Evolutionary conservation across 64 coral and sea anemone genomes (phyloP), one percentile per base, ranked within the genome.

Genomic region (Pachyseris speciosa): DNA sequence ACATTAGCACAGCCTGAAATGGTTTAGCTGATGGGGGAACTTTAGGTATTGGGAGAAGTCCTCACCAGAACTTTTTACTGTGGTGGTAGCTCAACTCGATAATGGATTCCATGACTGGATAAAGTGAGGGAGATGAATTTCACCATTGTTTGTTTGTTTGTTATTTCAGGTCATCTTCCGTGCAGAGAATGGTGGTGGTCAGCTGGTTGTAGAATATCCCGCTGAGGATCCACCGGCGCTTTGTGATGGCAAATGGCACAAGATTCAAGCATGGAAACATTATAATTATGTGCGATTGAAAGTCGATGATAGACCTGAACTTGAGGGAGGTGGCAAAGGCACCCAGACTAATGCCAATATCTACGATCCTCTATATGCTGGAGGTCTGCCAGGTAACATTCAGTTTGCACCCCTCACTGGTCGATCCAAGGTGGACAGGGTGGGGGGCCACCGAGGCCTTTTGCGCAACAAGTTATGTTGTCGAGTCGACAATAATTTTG

Each of bases 221-320:
- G 43, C 67, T 11, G 55, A 68, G 10, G 26, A 73, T 52, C 67
- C 69, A 7, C 45, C 33, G 22, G 17, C 74, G 24, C 31, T 84
- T 4, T 91, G 78, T 20, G 89, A 91, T 75, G 89, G 79, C 22
- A 48, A 84, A 40, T 91, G 89, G 89, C 89, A 91, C 25, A 52
- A 31, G 40, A 75, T 91, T 26, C 59, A 49, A 41, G 61, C 51
- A n/a, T 37, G 26, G 11, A 91, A 91, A 69, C 30, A 73, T 0
- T 24, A 37, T 13, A 60, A 53, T 25, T 29, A 28, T 27, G 89
- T 69, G 4, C 11, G 48, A 17, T 24, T 91, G 3, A 31, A 24
- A 26, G 89, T 91, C 1, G 89, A 91, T 37, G 33, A 31, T 9
- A 50, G 69, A 12, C 5, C 24, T 28, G 15, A 16, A 33, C 20